Percentiles rank a stretch among this genome's conserved stretches.
Conservation (phyloP, 2,888 invertebrate genomes). For the Charanyca ferruginea region DNA sequence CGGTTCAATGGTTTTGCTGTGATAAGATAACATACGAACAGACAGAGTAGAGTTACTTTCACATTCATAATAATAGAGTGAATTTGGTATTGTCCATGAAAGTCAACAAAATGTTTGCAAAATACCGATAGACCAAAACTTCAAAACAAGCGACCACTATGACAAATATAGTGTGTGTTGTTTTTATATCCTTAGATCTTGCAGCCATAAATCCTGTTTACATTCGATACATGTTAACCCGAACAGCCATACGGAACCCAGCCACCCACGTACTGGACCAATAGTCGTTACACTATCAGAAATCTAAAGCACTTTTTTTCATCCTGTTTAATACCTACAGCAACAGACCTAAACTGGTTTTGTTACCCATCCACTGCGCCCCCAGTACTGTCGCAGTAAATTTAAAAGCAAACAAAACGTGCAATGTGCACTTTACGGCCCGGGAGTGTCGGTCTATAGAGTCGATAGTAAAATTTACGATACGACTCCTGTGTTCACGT, state of each 20-base stretch:
- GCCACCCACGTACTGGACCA: conserved; percentile 11
- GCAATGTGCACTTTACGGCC: conserved; percentile 73
- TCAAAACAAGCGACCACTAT: background rate
- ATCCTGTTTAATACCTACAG: background rate
- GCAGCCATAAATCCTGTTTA: conserved; percentile 32
- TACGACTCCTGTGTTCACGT: conserved; percentile 60
- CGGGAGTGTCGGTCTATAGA: conserved; percentile 62
- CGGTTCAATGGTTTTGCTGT: too few species aligned
- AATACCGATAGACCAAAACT: too few species aligned
- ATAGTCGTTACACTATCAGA: conserved; percentile 33
- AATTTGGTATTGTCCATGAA: too few species aligned
- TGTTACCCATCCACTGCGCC: conserved; percentile 59
- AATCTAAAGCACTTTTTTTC: conserved; percentile 24
- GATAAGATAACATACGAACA: too few species aligned
- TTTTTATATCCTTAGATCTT: conserved; percentile 5
- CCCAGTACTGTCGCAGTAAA: conserved; percentile 60
- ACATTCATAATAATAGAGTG: too few species aligned
- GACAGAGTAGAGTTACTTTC: too few species aligned
- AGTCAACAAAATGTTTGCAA: too few species aligned
- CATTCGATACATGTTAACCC: conserved; percentile 30
- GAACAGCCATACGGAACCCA: conserved; percentile 22
- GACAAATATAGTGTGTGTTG: background rate
- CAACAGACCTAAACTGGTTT: conserved; percentile 24
- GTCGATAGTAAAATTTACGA: conserved; percentile 77
- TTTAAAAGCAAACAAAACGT: conserved; percentile 70